Evolutionary conservation across 2,797 vertebrate species (phyloP), one percentile per base, ranked within the genome.

Genomic region (Sebastes matsubarae): DNA sequence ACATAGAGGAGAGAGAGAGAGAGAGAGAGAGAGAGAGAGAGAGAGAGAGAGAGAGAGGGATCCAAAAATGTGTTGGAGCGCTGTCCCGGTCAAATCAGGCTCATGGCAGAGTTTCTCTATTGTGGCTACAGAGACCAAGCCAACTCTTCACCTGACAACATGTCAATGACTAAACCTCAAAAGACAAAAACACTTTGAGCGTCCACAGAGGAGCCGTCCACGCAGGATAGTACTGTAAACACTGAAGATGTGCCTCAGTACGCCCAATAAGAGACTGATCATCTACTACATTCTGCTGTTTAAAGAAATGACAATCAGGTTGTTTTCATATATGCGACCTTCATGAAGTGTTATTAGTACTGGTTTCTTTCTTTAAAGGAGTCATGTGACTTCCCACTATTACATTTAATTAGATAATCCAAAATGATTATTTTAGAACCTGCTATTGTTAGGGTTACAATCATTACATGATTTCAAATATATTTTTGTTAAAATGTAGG

Each of bases 41-140:
- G 34, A 11, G 34, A 12, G 34, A 36, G 34, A 38, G 63, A 68
- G 77, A 24, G 34, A 32, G 30, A 65, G 38, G 64, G 42, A 78
- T 94, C 92, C 92, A 94, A 91, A 93, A 94, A 92, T 92, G 88
- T 94, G 92, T 86, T 93, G 83, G 88, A 89, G 77, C 57, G 54
- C 74, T 58, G 82, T 88, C 82, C 83, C 42, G 66, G 68, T 81
- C 80, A 80, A 87, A 87, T 88, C 80, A 85, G 83, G 79, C 86
- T 92, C 80, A 85, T 90, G 90, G 87, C 89, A 83, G 73, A 77
- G 66, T 86, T 80, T 71, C 77, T 87, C 77, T 82, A 80, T 91
- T 91, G 82, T 87, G 79, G 66, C 83, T 73, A 60, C 54, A 70
- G 73, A 83, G 74, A 79, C 3, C 75, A 13, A 79, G 87, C 75